These are phyloP conservation scores for Yponomeuta cagnagella DNA, from an alignment of 2,888 invertebrate species.

Conservation along the genomic window DNA sequence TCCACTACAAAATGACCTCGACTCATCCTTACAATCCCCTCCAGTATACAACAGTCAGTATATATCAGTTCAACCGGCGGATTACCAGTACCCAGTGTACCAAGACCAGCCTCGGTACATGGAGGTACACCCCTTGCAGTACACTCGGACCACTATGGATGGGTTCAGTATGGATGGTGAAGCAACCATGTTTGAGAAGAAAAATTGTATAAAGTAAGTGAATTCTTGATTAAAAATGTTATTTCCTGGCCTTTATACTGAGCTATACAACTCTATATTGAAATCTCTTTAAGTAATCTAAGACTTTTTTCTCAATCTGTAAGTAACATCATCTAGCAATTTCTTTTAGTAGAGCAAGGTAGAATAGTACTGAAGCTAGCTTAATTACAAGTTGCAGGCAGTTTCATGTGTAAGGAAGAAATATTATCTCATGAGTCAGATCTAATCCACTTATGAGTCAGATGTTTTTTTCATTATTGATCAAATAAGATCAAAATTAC, in stretches of 20 bases:
- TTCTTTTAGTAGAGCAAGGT: too few species aligned
- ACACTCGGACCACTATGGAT: slow-evolving; percentile 47
- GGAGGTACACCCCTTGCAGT: slow-evolving; percentile 53
- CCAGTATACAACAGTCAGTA: slow-evolving; percentile 38
- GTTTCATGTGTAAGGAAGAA: not conserved
- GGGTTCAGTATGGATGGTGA: slow-evolving; percentile 50
- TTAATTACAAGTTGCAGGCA: too few species aligned
- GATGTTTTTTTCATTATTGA: too few species aligned
- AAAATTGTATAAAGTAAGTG: slow-evolving; percentile 59
- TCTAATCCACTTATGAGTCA: too few species aligned
- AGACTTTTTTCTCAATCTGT: too few species aligned
- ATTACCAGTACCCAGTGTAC: slow-evolving; percentile 15
- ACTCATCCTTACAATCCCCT: slow-evolving; percentile 47
- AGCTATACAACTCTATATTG: too few species aligned
- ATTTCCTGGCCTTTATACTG: too few species aligned
- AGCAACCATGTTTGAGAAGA: slow-evolving; percentile 51
- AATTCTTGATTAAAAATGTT: not conserved
- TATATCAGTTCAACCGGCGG: slow-evolving; percentile 31
- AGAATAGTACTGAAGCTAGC: too few species aligned
- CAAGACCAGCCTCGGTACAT: slow-evolving; percentile 42
- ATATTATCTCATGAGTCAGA: not conserved
- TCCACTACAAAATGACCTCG: slow-evolving; percentile 49
- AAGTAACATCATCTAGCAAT: not conserved
- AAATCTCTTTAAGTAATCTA: too few species aligned
- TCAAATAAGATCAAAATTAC: too few species aligned